These are phyloP conservation scores for Hydroisotoma schaefferi DNA, from an alignment of 2,888 invertebrate species.

Conservation along the genomic window DNA sequence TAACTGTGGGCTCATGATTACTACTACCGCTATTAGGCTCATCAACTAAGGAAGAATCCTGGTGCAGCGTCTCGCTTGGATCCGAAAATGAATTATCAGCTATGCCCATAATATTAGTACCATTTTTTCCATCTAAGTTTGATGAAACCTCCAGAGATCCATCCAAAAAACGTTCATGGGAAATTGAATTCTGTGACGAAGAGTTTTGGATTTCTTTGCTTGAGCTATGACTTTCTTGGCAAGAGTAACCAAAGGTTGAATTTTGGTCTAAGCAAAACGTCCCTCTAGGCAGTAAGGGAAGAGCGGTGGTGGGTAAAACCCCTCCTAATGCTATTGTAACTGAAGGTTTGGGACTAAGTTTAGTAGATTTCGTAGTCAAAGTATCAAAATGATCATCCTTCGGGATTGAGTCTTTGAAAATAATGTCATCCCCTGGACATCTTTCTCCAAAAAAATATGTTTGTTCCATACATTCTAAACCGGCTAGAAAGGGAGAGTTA, in stretches of 20 bases:
- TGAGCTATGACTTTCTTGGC: background rate
- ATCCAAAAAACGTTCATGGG: no score
- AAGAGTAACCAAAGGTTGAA: background rate
- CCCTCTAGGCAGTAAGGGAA: slow-evolving; percentile 45
- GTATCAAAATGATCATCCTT: background rate
- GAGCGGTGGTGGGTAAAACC: slow-evolving; percentile 41
- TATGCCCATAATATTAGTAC: no score
- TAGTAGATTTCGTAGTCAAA: background rate
- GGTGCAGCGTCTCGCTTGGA: no score
- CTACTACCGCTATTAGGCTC: no score
- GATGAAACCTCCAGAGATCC: no score
- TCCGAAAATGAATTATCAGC: no score
- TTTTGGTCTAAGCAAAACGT: slow-evolving; percentile 14
- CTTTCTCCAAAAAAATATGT: background rate
- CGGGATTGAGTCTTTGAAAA: background rate
- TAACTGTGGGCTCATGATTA: no score
- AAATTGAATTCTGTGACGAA: no score
- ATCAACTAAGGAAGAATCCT: no score
- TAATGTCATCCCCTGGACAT: background rate
- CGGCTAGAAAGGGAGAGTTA: background rate
- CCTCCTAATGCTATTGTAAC: slow-evolving; percentile 42
- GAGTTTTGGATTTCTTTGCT: background rate
- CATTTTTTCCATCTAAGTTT: no score
- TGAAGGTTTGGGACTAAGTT: background rate
- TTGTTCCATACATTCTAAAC: no score